Evolutionary conservation across 2,888 invertebrate genomes (phyloP).

Genomic region (Polydrusus cervinus): DNA sequence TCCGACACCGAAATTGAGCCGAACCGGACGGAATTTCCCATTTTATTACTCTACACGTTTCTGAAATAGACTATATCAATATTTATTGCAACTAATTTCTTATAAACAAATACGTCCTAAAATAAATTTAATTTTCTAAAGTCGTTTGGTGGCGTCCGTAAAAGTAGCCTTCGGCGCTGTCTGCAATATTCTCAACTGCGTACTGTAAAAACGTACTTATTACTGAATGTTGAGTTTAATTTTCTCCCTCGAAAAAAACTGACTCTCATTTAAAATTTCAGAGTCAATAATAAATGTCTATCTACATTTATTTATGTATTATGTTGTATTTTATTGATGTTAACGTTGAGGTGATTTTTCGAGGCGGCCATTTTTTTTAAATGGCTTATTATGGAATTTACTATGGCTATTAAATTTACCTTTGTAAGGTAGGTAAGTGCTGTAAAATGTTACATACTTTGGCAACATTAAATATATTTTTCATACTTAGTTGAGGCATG

Average conservation of each 20-base stretch:
- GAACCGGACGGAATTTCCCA: no score
- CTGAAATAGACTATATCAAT: no score
- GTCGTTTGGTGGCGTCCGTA: no score
- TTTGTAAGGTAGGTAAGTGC: conserved; percentile 43
- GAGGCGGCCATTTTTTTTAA: conserved; percentile 23
- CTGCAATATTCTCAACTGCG: no score
- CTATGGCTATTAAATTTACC: conserved; percentile 39
- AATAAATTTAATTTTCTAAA: no score
- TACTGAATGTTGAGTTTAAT: background rate
- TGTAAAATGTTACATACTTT: conserved; percentile 34
- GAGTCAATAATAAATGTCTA: conserved; percentile 48
- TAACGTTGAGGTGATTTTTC: conserved; percentile 38
- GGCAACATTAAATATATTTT: conserved; percentile 38
- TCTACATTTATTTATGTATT: conserved; percentile 50
- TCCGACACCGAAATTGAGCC: no score
- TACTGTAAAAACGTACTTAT: no score
- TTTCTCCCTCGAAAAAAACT: conserved; percentile 38
- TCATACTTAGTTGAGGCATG: conserved; percentile 27
- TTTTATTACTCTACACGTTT: no score
- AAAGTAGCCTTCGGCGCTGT: background rate
- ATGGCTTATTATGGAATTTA: conserved; percentile 28
- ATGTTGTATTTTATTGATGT: conserved; percentile 52
- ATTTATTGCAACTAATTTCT: no score
- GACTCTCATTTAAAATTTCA: conserved; percentile 12
- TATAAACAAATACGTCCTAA: no score